Base-by-base conservation (phyloP, 2,888 invertebrate genomes). In the Sesamia inferens region DNA sequence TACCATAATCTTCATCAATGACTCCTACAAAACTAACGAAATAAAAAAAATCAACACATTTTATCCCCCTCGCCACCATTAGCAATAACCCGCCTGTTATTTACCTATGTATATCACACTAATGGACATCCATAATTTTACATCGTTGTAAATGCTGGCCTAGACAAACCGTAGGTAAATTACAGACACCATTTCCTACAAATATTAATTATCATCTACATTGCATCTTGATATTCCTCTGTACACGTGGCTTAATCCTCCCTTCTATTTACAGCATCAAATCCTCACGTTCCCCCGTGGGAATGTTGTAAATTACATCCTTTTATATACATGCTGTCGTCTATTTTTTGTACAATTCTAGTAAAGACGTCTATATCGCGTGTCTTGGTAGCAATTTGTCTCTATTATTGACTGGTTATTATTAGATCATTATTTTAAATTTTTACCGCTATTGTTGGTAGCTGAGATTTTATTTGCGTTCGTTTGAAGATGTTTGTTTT, bases 371-470 rank as follows among this genome's bases (percentile, higher is more conserved):
- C 71, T 61, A 5, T 48, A 79, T 88, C 75, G 87, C 87, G 84
- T 86, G 85, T 77, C 13, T 31, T n/a, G 42, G n/a, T 24, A 78
- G 78, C 76, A 85, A 88, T 88, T 88, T 88, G 86, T 88, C 85
- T 77, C 82, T 73, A 83, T 87, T 71, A 83, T 70, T n/a, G 22
- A 24, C 68, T 59, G 11, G 68, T 61, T 76, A 84, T 81, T 77
- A 69, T 31, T 78, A 70, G 48, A 0, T 66, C 11, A 16, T 51
- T 66, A 63, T 44, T 59, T 57, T 63, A 55, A 31, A 39, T 72
- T 13, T 42, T 71, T 62, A 11, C 7, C 8, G 42, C 19, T 48
- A 63, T 74, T 79, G 68, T 65, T 55, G 58, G 42, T 51, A 5
- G 22, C 19, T 71, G 24, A 31, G 22, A 65, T 59, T 80, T 24